phyloP scores from a whole-genome alignment of 2,797 vertebrate species.

The Rallus crepitans region DNA sequence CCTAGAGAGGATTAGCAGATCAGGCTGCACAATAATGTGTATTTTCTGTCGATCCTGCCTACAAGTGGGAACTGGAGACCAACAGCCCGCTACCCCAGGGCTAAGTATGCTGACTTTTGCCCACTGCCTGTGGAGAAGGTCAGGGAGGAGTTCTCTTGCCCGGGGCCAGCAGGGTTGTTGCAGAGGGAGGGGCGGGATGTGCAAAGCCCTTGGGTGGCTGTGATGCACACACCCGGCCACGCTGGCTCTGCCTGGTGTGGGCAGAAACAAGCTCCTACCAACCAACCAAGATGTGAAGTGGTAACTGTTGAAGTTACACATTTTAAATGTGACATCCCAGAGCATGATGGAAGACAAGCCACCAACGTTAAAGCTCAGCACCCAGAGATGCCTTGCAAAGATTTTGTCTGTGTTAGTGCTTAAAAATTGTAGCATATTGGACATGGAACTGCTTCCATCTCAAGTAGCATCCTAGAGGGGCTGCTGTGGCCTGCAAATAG shows the following conservation, averaged over 20 bases:
- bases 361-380: accelerated
- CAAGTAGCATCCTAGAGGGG: not conserved
- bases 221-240: not conserved
- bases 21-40: not conserved
- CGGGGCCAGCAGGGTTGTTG: not conserved
- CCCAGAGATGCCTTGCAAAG: not conserved
- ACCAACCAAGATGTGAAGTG: not conserved
- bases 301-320: not conserved
- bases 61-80: not conserved
- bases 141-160: not conserved
- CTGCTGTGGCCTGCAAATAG: not conserved
- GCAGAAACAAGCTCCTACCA: not conserved
- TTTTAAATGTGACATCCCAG: not conserved
- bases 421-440: not conserved
- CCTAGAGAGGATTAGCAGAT: not conserved
- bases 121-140: not conserved
- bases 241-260: not conserved
- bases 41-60: not conserved
- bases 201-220: not conserved
- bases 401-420: not conserved
- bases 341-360: not conserved
- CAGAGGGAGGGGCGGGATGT: not conserved
- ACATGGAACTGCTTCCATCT: not conserved
- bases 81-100: not conserved
- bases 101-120: not conserved